These are phyloP conservation scores for Psephotus haematonotus DNA, from an alignment of 2,113 vertebrate species.

Conservation along the genomic window DNA sequence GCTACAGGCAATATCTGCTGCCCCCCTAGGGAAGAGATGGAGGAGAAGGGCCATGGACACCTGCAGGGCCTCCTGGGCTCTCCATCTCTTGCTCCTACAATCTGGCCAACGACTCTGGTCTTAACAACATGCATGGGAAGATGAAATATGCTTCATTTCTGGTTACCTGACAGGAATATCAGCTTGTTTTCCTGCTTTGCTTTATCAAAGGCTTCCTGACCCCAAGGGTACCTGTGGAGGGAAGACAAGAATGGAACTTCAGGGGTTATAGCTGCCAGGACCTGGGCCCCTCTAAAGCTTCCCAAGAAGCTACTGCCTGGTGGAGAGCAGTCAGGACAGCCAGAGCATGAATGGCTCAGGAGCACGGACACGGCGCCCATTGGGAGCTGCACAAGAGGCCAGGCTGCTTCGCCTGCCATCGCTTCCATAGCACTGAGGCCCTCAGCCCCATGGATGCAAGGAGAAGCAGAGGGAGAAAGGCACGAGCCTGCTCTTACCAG, in stretches of 20 bases:
- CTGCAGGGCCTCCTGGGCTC: neutral
- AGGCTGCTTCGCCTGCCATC: rapidly evolving
- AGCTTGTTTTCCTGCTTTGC: constrained; percentile 89
- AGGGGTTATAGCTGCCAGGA: neutral
- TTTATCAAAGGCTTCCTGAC: constrained; percentile 91
- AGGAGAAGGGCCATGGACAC: neutral
- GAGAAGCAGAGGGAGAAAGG: neutral
- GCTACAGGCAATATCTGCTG: neutral
- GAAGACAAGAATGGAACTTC: neutral
- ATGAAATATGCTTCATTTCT: neutral
- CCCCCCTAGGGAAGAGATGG: neutral
- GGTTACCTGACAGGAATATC: constrained; percentile 91
- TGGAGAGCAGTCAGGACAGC: neutral
- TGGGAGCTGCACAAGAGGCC: neutral
- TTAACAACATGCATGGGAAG: rapidly evolving
- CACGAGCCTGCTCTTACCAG: constrained; percentile 78
- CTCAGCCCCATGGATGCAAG: rapidly evolving
- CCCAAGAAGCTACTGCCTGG: neutral
- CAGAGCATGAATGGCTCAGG: rapidly evolving
- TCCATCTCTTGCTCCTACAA: neutral
- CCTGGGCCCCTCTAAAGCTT: neutral
- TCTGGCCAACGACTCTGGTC: too few relatives aligned
- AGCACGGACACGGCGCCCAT: rapidly evolving
- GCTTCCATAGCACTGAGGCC: rapidly evolving
- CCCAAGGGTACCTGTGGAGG: constrained; percentile 87